These are phyloP conservation scores for Serranus cabrilla DNA, from an alignment of 2,797 vertebrate genomes.

Conservation along the genomic window DNA sequence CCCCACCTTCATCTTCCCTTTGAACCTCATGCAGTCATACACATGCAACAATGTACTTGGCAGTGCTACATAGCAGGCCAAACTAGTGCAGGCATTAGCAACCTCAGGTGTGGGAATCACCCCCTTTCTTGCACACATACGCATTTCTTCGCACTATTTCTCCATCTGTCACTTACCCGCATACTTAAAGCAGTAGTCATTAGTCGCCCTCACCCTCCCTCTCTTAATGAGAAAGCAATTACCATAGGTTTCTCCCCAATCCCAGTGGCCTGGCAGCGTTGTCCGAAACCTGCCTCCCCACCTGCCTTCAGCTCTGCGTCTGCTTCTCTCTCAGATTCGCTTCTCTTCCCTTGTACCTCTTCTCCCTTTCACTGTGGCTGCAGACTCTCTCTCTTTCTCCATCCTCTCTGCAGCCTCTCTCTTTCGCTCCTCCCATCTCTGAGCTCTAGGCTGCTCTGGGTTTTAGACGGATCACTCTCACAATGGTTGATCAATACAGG, in stretches of 20 bases:
- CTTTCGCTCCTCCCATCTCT: constrained; percentile 89
- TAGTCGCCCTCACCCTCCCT: constrained; percentile 79
- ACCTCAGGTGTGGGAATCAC: constrained; percentile 69
- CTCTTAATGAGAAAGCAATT: constrained; percentile 88
- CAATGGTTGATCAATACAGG: constrained; percentile 99
- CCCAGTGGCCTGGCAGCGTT: constrained; percentile 75
- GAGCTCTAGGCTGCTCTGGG: constrained; percentile 89
- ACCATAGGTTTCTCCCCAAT: constrained; percentile 78
- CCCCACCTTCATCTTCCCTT: constrained; percentile 9
- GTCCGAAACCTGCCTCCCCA: constrained; percentile 82
- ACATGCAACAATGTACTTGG: constrained; percentile 66
- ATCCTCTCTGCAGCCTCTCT: constrained; percentile 86
- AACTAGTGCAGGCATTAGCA: constrained; percentile 71
- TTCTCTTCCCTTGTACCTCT: constrained; percentile 84
- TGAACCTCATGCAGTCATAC: constrained; percentile 60
- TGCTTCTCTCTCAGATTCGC: constrained; percentile 79
- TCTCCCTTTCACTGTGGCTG: constrained; percentile 86
- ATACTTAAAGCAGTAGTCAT: constrained; percentile 82
- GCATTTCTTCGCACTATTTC: constrained; percentile 66
- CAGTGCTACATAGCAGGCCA: constrained; percentile 77
- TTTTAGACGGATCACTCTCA: constrained; percentile 96
- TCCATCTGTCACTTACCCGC: constrained; percentile 80
- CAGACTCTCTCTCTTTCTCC: constrained; percentile 87
- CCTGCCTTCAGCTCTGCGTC: constrained; percentile 84
- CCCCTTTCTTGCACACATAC: constrained; percentile 55